Conservation (phyloP, 2,113 vertebrate species). For the Labeo catla region DNA sequence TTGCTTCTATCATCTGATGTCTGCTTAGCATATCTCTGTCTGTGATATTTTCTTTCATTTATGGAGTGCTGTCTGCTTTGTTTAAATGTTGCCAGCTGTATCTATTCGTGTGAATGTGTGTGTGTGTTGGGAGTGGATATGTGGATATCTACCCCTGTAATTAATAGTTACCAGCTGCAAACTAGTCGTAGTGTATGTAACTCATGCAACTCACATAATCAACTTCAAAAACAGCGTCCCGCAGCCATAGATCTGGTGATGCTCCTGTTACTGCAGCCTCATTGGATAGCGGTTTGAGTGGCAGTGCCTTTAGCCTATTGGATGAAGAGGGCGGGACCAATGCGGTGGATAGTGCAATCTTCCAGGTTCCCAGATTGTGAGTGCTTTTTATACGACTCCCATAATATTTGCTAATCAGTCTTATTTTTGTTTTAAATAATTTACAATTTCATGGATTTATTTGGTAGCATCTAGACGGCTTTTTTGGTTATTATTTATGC, state of each 20-base stretch:
- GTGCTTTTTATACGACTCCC: constrained; percentile 59
- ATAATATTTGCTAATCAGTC: constrained; percentile 7
- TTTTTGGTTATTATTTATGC: not conserved
- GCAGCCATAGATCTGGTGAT: constrained; percentile 84
- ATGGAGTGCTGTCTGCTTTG: constrained; percentile 24
- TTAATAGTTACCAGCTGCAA: not conserved
- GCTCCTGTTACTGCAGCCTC: constrained; percentile 91
- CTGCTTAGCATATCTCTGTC: constrained; percentile 48
- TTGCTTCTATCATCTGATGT: constrained; percentile 44
- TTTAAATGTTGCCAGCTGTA: constrained; percentile 21
- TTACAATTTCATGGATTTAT: not conserved
- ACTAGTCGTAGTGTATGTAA: constrained; percentile 15
- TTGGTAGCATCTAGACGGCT: not conserved
- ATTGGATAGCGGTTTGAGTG: constrained; percentile 87
- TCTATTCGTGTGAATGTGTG: not conserved
- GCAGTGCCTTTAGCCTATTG: constrained; percentile 92
- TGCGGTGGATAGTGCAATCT: constrained; percentile 89
- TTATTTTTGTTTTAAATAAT: not conserved
- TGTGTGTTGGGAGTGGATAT: not conserved
- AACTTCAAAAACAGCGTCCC: constrained; percentile 81
- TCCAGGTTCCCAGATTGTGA: constrained; percentile 95
- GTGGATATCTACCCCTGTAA: constrained; percentile 22
- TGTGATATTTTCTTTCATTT: constrained; percentile 35
- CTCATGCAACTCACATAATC: constrained; percentile 61
- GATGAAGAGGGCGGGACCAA: constrained; percentile 86